Percentiles rank a stretch among this genome's conserved stretches.
Conservation (phyloP, 2,888 invertebrate species). For the Temnothorax unifasciatus region DNA sequence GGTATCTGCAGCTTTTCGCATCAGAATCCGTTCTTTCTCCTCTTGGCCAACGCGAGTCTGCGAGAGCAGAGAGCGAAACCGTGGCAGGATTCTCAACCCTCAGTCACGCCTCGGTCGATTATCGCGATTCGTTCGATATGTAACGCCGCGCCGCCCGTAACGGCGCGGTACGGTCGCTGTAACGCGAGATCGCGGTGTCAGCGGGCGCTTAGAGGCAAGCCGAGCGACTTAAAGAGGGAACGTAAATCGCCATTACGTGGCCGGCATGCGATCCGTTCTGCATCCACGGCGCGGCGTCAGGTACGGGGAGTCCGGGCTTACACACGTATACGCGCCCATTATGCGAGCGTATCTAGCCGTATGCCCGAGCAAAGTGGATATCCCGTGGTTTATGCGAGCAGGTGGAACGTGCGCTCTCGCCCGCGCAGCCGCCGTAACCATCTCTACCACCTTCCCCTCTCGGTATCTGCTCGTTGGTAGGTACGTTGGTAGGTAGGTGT, state of each 20-base stretch:
- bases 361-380: slow-evolving; percentile 54
- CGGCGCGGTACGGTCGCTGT: background rate
- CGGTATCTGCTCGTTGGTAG: slow-evolving; percentile 29
- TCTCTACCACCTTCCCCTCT: slow-evolving; percentile 26
- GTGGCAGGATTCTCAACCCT: background rate
- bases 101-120: slow-evolving; percentile 23
- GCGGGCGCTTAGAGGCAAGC: slow-evolving; percentile 13
- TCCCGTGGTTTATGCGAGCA: slow-evolving; percentile 63
- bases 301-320: slow-evolving; percentile 32
- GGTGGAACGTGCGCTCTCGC: slow-evolving; percentile 69
- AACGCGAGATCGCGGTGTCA: slow-evolving; percentile 12
- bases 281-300: slow-evolving; percentile 31
- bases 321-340: slow-evolving; percentile 59
- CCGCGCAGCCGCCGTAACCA: slow-evolving; percentile 47
- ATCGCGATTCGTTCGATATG: slow-evolving; percentile 44
- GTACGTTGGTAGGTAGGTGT: slow-evolving; percentile 54
- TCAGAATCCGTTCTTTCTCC: background rate
- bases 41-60: background rate
- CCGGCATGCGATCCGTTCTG: slow-evolving; percentile 49
- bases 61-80: background rate
- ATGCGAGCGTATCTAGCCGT: slow-evolving; percentile 56
- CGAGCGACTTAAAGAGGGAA: slow-evolving; percentile 56
- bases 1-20: background rate
- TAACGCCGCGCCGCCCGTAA: background rate
- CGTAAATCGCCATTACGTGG: slow-evolving; percentile 64